A percentile compares a stretch with the other conserved stretches of the same genome.
phyloP scores from a whole-genome alignment of 2,113 vertebrate species.

The Etia nguti region DNA sequence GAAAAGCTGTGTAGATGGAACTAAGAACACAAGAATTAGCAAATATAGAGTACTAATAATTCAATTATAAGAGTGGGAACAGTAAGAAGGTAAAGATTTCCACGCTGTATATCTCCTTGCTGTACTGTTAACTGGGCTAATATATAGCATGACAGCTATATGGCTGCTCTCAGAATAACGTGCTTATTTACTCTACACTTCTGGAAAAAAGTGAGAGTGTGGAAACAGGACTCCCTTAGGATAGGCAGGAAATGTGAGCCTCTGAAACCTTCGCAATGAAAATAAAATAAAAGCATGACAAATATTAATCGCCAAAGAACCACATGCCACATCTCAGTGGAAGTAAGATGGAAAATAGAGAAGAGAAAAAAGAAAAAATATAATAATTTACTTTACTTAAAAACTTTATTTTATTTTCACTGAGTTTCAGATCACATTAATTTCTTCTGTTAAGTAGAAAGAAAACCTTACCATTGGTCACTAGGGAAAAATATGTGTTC shows the following conservation, averaged over 20 bases:
- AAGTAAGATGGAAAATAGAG: background rate
- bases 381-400: background rate
- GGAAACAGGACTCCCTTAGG: background rate
- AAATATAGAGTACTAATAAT: background rate
- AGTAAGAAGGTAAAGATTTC: background rate
- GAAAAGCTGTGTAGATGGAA: background rate
- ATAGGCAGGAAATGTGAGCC: background rate
- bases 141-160: slow-evolving; percentile 9
- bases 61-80: background rate
- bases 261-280: background rate
- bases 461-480: background rate
- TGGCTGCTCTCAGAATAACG: background rate
- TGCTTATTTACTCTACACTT: background rate
- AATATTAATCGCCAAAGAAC: background rate
- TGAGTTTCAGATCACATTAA: background rate
- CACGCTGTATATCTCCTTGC: background rate
- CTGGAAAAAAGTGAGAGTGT: background rate
- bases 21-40: background rate
- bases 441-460: background rate
- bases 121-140: background rate
- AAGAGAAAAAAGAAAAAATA: background rate
- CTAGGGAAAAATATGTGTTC: background rate
- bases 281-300: background rate
- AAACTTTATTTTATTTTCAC: background rate
- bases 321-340: background rate